Conservation (phyloP, 2,888 invertebrate genomes). For the Cephus nigrinus region DNA sequence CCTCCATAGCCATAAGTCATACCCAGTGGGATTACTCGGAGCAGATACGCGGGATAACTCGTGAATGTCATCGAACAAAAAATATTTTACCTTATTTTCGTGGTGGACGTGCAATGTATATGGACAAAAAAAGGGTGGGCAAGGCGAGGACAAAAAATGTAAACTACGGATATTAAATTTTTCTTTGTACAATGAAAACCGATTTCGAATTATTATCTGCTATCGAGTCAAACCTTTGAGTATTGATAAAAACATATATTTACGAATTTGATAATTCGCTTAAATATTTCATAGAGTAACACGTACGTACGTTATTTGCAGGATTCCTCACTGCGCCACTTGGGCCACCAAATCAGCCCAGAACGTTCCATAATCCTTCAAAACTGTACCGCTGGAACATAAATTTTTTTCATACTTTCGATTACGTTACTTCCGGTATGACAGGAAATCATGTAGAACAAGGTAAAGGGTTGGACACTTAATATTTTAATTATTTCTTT, state of each 20-base stretch:
- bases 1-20: background rate
- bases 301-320: background rate
- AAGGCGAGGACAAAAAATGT: too few species aligned
- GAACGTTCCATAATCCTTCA: conserved; percentile 80
- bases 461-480: background rate
- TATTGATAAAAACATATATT: background rate
- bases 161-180: background rate
- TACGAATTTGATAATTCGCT: background rate
- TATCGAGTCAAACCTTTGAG: background rate
- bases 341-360: conserved; percentile 71
- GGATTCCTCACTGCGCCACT: conserved; percentile 10
- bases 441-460: background rate
- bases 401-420: background rate
- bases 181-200: background rate
- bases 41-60: background rate
- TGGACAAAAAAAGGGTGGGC: background rate
- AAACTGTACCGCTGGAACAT: conserved; percentile 77
- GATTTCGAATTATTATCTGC: background rate
- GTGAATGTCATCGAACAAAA: background rate
- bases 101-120: background rate
- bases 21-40: background rate
- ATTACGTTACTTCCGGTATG: background rate
- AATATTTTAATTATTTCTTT: background rate
- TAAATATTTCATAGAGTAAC: background rate
- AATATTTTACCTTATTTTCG: background rate